These are phyloP conservation scores for Catagonus wagneri DNA, from an alignment of 2,113 vertebrate genomes.

Conservation along the genomic window DNA sequence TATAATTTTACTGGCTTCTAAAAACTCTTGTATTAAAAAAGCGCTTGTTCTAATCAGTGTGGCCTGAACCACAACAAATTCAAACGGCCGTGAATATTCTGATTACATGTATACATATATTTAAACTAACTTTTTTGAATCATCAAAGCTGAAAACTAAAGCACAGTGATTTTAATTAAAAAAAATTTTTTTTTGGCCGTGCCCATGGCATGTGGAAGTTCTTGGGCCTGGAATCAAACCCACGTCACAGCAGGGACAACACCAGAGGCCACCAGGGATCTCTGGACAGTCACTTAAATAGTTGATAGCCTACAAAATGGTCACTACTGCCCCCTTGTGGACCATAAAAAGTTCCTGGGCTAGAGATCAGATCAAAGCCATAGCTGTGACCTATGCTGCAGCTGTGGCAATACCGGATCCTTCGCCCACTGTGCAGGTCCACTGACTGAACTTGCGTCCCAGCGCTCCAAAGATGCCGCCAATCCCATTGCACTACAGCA, in stretches of 20 bases:
- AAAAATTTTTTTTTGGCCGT: too few relatives aligned
- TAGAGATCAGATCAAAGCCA: too few relatives aligned
- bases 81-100: slow-evolving; percentile 13
- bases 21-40: slow-evolving; percentile 30
- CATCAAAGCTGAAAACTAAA: slow-evolving; percentile 2
- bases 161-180: neutral
- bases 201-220: too few relatives aligned
- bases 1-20: neutral
- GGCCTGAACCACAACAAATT: neutral
- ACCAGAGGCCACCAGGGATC: too few relatives aligned
- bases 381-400: too few relatives aligned
- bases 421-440: too few relatives aligned
- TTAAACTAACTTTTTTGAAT: slow-evolving; percentile 12
- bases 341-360: neutral
- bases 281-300: neutral
- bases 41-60: neutral
- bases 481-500: too few relatives aligned
- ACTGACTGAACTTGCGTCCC: too few relatives aligned
- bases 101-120: neutral
- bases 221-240: too few relatives aligned
- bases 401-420: too few relatives aligned
- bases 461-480: too few relatives aligned
- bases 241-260: too few relatives aligned
- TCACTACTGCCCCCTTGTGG: slow-evolving; percentile 70
- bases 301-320: neutral